Conservation (phyloP, 2,113 vertebrate genomes). For the Paramormyrops kingsleyae region DNA sequence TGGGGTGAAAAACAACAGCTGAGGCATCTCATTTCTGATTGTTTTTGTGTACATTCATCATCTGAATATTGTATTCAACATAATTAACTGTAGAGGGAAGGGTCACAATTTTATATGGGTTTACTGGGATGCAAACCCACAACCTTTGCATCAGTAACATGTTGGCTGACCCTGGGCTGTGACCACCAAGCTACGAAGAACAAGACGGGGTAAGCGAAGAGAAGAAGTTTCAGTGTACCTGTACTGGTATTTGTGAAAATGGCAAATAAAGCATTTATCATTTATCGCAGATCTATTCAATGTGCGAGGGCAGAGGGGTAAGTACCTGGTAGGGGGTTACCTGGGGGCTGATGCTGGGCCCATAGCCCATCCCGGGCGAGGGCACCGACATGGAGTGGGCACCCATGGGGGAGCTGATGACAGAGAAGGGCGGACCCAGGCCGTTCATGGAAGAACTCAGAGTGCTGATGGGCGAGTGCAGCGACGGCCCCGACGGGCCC, state of each 20-base stretch:
- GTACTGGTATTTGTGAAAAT: not conserved
- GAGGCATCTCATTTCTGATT: not conserved
- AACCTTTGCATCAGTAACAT: not conserved
- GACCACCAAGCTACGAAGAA: not conserved
- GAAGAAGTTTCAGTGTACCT: not conserved
- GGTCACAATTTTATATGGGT: not conserved
- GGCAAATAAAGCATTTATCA: not conserved
- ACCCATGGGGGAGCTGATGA: constrained; percentile 96
- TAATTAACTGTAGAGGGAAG: not conserved
- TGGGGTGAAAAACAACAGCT: not conserved
- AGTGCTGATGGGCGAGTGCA: constrained; percentile 89
- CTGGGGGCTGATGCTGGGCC: constrained; percentile 85
- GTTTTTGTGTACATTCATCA: not conserved
- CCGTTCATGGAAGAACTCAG: constrained; percentile 89
- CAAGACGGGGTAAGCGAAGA: not conserved
- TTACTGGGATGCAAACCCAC: not conserved
- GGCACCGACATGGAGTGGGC: constrained; percentile 82
- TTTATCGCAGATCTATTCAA: not conserved
- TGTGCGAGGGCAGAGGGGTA: not conserved
- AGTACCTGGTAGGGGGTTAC: constrained; percentile 50
- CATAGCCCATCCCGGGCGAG: constrained; percentile 80
- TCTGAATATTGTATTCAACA: not conserved
- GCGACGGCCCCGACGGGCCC: constrained; percentile 72
- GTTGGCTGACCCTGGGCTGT: not conserved
- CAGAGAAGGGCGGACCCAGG: constrained; percentile 89